phyloP scores from a whole-genome alignment of 2,888 invertebrate species.

The Rotaria socialis region DNA sequence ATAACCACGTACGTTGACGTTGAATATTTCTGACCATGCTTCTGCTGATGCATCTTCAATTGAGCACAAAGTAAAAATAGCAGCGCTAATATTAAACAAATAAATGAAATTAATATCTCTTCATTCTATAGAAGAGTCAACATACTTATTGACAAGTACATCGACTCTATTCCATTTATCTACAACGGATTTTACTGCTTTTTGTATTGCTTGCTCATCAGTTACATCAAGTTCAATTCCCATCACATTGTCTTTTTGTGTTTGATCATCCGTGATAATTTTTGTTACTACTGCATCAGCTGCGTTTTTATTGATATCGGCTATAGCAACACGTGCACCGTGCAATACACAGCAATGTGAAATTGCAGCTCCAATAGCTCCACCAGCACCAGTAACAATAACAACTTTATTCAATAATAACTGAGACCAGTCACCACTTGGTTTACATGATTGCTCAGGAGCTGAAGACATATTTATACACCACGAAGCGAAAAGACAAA shows the following conservation, averaged over 20 bases:
- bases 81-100: neutral
- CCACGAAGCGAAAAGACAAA: no score
- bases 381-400: neutral
- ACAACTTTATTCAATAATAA: neutral
- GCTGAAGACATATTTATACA: neutral
- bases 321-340: neutral
- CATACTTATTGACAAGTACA: constrained; percentile 8
- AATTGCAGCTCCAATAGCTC: neutral
- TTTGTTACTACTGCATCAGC: neutral
- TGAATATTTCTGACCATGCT: constrained; percentile 22
- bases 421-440: neutral
- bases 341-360: neutral
- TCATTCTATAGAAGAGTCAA: neutral
- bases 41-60: neutral
- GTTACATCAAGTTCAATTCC: neutral
- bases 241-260: neutral
- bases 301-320: neutral
- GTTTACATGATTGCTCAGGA: neutral
- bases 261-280: neutral
- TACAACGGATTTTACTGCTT: neutral
- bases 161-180: constrained; percentile 1
- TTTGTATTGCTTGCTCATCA: neutral
- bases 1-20: constrained; percentile 45
- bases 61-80: neutral
- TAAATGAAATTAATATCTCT: neutral